Conservation (phyloP, 2,113 vertebrate species). For the Nibea albiflora region DNA sequence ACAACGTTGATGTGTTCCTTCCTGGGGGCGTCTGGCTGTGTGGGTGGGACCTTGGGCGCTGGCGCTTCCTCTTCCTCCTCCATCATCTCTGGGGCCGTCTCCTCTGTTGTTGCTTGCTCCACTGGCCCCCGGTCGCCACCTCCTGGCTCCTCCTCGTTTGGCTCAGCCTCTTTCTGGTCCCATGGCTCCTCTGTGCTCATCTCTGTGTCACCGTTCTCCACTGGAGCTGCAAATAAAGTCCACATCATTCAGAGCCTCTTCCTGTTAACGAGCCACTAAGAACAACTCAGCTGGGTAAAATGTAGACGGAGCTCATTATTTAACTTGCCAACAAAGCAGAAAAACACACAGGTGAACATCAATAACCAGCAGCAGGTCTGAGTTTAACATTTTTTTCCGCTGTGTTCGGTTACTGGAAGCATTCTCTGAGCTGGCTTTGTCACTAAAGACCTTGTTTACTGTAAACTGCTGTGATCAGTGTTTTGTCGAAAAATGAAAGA, state of each 20-base stretch:
- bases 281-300: neutral
- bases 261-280: neutral
- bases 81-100: slow-evolving; percentile 76
- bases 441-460: slow-evolving; percentile 5
- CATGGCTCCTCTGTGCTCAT: slow-evolving; percentile 89
- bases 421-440: neutral
- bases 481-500: neutral
- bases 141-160: slow-evolving; percentile 90
- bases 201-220: slow-evolving; percentile 95
- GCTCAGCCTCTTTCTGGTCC: slow-evolving; percentile 95
- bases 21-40: slow-evolving; percentile 92
- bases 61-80: slow-evolving; percentile 95
- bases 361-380: neutral
- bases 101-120: slow-evolving; percentile 79
- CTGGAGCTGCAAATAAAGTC: slow-evolving; percentile 76
- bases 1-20: slow-evolving; percentile 99
- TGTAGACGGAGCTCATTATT: neutral
- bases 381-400: accelerated
- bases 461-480: neutral
- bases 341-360: neutral
- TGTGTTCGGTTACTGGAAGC: neutral
- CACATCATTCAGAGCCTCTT: neutral
- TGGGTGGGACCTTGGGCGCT: slow-evolving; percentile 88
- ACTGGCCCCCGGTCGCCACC: slow-evolving; percentile 85
- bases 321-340: neutral